Evolutionary conservation across 1,140 invertebrate species (phyloP).

Genomic region (Cardiocondyla obscurior): DNA sequence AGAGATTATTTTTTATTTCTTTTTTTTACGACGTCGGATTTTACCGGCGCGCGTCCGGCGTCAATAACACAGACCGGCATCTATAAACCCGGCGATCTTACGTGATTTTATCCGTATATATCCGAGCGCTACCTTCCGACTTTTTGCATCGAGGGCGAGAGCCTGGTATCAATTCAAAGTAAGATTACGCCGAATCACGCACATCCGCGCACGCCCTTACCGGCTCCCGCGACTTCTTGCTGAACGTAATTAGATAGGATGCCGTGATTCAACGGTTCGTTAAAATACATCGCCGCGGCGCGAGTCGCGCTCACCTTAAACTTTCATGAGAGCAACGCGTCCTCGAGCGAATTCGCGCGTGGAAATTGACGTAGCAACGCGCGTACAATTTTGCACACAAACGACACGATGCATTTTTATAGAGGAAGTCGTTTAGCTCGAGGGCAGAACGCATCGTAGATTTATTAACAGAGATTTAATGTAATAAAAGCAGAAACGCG

Average conservation of each 20-base stretch:
- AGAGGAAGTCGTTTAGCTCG: constrained; percentile 13
- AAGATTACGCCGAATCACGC: constrained; percentile 53
- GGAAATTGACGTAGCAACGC: constrained; percentile 16
- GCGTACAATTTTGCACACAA: constrained; percentile 40
- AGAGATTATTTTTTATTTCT: no score
- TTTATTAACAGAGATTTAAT: background rate
- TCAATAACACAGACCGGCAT: background rate
- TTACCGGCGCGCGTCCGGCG: background rate
- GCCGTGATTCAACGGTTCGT: constrained; percentile 53
- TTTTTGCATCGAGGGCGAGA: constrained; percentile 37
- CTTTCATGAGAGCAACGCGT: constrained; percentile 25
- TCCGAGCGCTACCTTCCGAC: constrained; percentile 2
- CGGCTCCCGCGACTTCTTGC: constrained; percentile 20
- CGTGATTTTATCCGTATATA: constrained; percentile 24
- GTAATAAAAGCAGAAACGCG: background rate
- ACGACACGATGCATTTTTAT: constrained; percentile 20
- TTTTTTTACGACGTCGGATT: background rate
- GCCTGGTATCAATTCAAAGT: constrained; percentile 34
- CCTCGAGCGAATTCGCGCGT: constrained; percentile 14
- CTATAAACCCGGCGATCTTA: background rate
- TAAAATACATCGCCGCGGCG: constrained; percentile 31
- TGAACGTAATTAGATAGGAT: constrained; percentile 38
- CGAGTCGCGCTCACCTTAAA: background rate
- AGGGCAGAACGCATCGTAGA: background rate
- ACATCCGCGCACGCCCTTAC: constrained; percentile 52